phyloP scores from a whole-genome alignment of 2,888 invertebrate species.

The Agrochola litura region DNA sequence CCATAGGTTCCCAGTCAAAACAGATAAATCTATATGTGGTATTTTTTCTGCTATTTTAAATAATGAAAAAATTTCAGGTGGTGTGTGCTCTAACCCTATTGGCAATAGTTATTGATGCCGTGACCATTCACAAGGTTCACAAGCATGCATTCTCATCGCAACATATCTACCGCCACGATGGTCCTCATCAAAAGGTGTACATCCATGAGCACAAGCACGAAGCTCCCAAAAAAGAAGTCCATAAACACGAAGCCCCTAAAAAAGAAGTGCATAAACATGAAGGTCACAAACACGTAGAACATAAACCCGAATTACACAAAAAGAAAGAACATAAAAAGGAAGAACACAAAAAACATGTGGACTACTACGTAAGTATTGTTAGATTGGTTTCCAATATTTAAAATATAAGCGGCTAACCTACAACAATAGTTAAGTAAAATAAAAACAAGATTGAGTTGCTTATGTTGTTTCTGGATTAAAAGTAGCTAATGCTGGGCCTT shows the following conservation, averaged over 20 bases:
- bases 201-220: slow-evolving; percentile 31
- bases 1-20: background rate
- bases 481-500: background rate
- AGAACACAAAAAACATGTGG: slow-evolving; percentile 48
- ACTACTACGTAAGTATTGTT: slow-evolving; percentile 51
- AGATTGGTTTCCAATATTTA: background rate
- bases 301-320: slow-evolving; percentile 25
- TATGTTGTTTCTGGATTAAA: background rate
- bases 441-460: no score
- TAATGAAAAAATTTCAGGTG: slow-evolving; percentile 26
- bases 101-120: slow-evolving; percentile 16
- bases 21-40: background rate
- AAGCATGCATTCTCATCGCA: slow-evolving; percentile 56
- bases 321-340: slow-evolving; percentile 22
- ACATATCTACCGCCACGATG: slow-evolving; percentile 50
- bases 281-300: slow-evolving; percentile 1
- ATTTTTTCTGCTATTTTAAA: background rate
- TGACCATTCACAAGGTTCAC: slow-evolving; percentile 34
- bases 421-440: no score
- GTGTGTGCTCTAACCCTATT: slow-evolving; percentile 32
- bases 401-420: background rate
- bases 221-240: slow-evolving; percentile 17
- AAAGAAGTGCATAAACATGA: slow-evolving; percentile 20
- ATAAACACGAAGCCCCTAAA: slow-evolving; percentile 14
- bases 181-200: slow-evolving; percentile 44